phyloP scores from a whole-genome alignment of 2,888 invertebrate genomes.

The Drosophila greeni region DNA sequence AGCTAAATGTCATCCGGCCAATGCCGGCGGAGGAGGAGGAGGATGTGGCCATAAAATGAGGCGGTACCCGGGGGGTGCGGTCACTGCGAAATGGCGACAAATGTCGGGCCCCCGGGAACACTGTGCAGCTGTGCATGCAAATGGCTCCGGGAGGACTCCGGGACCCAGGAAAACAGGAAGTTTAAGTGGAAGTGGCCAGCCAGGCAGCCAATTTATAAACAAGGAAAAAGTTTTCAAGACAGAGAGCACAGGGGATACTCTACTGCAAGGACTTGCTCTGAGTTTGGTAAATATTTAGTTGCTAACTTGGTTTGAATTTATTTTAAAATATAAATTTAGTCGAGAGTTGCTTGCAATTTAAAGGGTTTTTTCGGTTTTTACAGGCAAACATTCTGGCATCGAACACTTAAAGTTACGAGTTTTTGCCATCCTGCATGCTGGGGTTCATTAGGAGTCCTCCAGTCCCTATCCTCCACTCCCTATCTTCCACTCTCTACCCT shows the following conservation, averaged over 20 bases:
- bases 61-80: slow-evolving; percentile 2
- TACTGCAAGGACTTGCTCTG: background rate
- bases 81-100: slow-evolving; percentile 49
- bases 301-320: background rate
- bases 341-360: background rate
- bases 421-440: background rate
- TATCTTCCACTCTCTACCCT: background rate
- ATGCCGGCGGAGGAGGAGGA: slow-evolving; percentile 14
- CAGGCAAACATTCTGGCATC: background rate
- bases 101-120: slow-evolving; percentile 47
- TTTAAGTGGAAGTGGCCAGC: slow-evolving; percentile 36
- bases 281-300: background rate
- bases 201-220: slow-evolving; percentile 64
- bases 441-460: slow-evolving; percentile 19
- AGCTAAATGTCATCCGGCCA: slow-evolving; percentile 58
- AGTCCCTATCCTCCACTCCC: too few relatives aligned
- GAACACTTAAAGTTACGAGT: slow-evolving; percentile 4
- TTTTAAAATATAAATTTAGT: background rate
- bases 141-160: slow-evolving; percentile 61
- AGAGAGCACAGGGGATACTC: background rate
- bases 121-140: slow-evolving; percentile 71
- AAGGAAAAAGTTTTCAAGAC: slow-evolving; percentile 43
- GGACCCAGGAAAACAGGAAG: slow-evolving; percentile 34
- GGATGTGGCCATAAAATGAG: slow-evolving; percentile 15
- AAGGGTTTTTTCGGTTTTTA: background rate